Conservation (phyloP, 2,888 invertebrate species). For the Nebria brevicollis region DNA sequence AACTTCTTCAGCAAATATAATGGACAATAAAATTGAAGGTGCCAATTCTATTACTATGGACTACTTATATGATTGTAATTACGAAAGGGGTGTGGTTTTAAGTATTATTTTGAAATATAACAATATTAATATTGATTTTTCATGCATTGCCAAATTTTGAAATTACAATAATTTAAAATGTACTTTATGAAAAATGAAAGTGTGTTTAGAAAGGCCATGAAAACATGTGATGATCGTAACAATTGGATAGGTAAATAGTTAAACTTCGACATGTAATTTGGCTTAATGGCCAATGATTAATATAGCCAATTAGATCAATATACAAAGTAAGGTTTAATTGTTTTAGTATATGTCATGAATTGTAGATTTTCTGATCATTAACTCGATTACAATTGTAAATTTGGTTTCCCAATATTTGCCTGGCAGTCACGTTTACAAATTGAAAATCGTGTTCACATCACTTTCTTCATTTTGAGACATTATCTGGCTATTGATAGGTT, state of each 20-base stretch:
- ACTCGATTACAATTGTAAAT: slow-evolving; percentile 41
- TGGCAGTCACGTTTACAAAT: slow-evolving; percentile 33
- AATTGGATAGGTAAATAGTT: slow-evolving; percentile 16
- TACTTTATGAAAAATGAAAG: slow-evolving; percentile 25
- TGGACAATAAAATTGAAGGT: no score
- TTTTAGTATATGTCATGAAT: slow-evolving; percentile 4
- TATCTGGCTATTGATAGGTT: slow-evolving; percentile 7
- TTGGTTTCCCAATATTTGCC: slow-evolving; percentile 43
- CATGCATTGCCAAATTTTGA: background rate
- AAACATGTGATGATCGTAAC: slow-evolving; percentile 26
- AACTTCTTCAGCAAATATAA: no score
- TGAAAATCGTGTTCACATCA: slow-evolving; percentile 23
- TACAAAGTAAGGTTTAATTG: background rate
- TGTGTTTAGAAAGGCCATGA: slow-evolving; percentile 36
- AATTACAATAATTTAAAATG: background rate
- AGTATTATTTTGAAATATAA: background rate
- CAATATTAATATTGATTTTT: background rate
- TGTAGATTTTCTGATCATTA: slow-evolving; percentile 38
- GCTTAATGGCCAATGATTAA: slow-evolving; percentile 37
- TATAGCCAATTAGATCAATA: slow-evolving; percentile 31
- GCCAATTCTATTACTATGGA: no score
- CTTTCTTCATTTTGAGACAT: slow-evolving; percentile 25
- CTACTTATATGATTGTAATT: background rate
- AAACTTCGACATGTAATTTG: slow-evolving; percentile 13
- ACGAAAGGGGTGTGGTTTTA: background rate